Evolutionary conservation across 2,888 invertebrate genomes (phyloP), one percentile per base, ranked within the genome.

Genomic region (Luperina testacea): DNA sequence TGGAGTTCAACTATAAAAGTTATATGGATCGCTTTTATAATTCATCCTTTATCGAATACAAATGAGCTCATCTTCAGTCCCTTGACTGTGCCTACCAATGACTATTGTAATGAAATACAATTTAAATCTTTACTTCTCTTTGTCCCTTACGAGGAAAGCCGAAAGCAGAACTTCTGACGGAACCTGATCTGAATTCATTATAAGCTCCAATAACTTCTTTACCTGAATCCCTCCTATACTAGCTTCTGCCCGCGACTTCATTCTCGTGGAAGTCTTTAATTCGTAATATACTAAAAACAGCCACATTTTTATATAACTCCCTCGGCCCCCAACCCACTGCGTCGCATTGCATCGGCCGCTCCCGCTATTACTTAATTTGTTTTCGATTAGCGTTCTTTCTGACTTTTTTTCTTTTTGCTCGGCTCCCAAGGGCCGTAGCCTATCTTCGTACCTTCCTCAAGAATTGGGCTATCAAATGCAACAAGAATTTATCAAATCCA

Each of bases 11-110:
- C 75, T 78, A 78, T 81, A 78, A 78, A 83, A 72, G 68, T 83
- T 72, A 63, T 72, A 84, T 65, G 78, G 71, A 72, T 72, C 59
- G 74, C 24, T 70, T 82, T 77, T 86, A 86, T 86, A 86, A 86
- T 84, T 86, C 84, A 82, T 81, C 72, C 73, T 75, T 83, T 75
- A 81, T 79, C 77, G 78, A 77, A 87, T 87, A 86, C 85, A 86
- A 85, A 87, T 83, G 86, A 76, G 79, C 78, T 82, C 76, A 84
- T 88, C 81, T 69, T 61, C 69, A 78, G 80, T 70, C 78, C 77
- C 78, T 82, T 85, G 72, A 57, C 84, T 70, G 69, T 76, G 63
- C 71, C 67, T 75, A 82, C 64, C 74, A 80, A 73, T 76, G 81
- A 87, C 63, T 83, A 77, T 78, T 85, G 72, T 80, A 83, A 83